Evolutionary conservation across 2,113 vertebrate species (phyloP).

Genomic region (Dascyllus trimaculatus): DNA sequence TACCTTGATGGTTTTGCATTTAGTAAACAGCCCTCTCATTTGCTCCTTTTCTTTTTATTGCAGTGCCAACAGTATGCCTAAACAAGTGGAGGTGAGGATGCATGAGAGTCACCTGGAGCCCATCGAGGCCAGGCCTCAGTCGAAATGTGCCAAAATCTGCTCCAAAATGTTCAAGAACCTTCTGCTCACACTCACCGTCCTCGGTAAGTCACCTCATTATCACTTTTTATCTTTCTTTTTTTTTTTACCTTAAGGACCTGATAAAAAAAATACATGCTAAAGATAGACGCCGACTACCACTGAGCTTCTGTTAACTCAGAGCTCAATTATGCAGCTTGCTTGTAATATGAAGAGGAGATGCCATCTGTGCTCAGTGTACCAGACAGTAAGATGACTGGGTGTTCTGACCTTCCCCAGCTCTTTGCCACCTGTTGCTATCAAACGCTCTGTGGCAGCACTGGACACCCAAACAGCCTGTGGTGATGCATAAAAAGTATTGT

Average conservation of each 20-base stretch:
- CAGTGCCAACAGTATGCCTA: conserved; percentile 97
- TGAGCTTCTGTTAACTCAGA: conserved; percentile 35
- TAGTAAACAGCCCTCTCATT: neutral
- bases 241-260: neutral
- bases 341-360: conserved; percentile 40
- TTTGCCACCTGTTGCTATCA: conserved; percentile 68
- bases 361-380: conserved; percentile 67
- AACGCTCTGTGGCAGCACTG: conserved; percentile 32
- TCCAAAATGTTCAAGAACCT: conserved; percentile 93
- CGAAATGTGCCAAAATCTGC: conserved; percentile 88
- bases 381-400: conserved; percentile 62
- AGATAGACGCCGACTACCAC: neutral
- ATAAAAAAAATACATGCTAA: neutral
- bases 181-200: conserved; percentile 94
- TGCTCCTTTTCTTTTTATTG: conserved; percentile 22
- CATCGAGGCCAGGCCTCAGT: conserved; percentile 87
- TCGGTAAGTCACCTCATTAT: conserved; percentile 85
- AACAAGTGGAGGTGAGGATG: conserved; percentile 99
- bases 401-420: conserved; percentile 65
- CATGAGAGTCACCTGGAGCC: conserved; percentile 94
- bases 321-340: conserved; percentile 25
- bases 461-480: conserved; percentile 51
- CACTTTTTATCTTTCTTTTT: neutral
- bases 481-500: conserved; percentile 41
- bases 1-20: neutral